Base-by-base conservation (phyloP, 2,113 vertebrate genomes). In the Tiliqua scincoides region DNA sequence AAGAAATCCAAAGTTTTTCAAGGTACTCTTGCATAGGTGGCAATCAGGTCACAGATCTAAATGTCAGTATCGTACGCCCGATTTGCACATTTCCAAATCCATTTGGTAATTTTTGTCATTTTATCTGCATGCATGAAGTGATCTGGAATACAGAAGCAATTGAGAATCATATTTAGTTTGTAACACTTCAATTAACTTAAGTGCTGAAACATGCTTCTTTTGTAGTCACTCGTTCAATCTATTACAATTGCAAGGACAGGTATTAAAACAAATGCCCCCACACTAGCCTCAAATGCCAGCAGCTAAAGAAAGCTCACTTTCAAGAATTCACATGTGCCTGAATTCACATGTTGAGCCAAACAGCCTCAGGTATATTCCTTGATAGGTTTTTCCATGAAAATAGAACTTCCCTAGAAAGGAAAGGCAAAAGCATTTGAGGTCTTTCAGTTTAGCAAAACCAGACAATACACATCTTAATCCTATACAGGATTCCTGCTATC, bases 181-280 rank as follows among this genome's bases (percentile, higher is more conserved):
- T 93, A 96, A 96, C 96, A 95, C 94, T 97, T 96, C 96, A 95
- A 96, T 96, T 96, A 96, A 95, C 93, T 93, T 95, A 96, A 96
- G 95, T 96, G 92, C 94, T 93, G 91, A 95, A 96, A 96, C 95
- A 96, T 94, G 95, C 94, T 95, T 90, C 95, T 92, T 92, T 94
- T 90, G 85, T 95, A 89, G 95, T 85, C 93, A 95, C 93, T 95
- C 92, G 89, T 95, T 96, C 96, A 96, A 97, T 95, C 75, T 85
- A 95, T 96, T 95, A 96, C 94, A 94, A 87, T 93, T 95, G 92
- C 88, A 94, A 95, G 92, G 95, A 87, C 87, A 89, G 82, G 70
- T 93, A 93, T 89, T 88, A 84, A n/a, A 93, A 95, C 93, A 94
- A 93, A 94, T 93, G 95, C 89, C 20, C n/a, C n/a, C 43, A 6